Conservation (phyloP, 2,888 invertebrate genomes). For the Polymixis lichenea region DNA sequence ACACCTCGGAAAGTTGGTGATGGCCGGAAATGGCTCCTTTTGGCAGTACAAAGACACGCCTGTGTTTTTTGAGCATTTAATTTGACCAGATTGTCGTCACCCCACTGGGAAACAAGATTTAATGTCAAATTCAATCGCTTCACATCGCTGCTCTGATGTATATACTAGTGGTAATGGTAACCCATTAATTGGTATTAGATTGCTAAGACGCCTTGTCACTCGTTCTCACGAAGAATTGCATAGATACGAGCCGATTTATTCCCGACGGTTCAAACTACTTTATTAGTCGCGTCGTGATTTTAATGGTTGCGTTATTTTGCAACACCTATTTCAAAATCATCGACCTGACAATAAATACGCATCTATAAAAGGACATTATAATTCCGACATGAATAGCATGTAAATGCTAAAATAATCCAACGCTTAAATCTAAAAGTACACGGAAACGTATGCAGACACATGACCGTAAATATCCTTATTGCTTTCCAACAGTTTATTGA, state of each 20-base stretch:
- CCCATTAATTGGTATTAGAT: constrained; percentile 68
- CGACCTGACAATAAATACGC: constrained; percentile 11
- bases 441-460: constrained; percentile 60
- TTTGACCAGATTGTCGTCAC: too few species aligned
- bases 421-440: constrained; percentile 51
- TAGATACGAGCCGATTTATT: constrained; percentile 52
- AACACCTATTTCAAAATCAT: constrained; percentile 20
- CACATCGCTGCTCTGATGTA: constrained; percentile 69
- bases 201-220: constrained; percentile 64
- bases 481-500: constrained; percentile 65
- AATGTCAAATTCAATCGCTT: too few species aligned
- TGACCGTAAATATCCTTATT: constrained; percentile 64
- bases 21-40: too few species aligned
- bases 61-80: too few species aligned
- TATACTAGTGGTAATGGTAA: constrained; percentile 69
- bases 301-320: constrained; percentile 38
- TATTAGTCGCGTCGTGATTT: constrained; percentile 34
- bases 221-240: constrained; percentile 49
- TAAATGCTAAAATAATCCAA: constrained; percentile 43
- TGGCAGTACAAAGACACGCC: too few species aligned
- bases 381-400: constrained; percentile 20
- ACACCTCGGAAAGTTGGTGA: too few species aligned
- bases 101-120: too few species aligned
- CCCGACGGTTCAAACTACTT: constrained; percentile 9
- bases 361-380: constrained; percentile 31